Evolutionary conservation across 2,888 invertebrate species (phyloP), one percentile per base, ranked within the genome.

Genomic region (Platypus cylindrus): DNA sequence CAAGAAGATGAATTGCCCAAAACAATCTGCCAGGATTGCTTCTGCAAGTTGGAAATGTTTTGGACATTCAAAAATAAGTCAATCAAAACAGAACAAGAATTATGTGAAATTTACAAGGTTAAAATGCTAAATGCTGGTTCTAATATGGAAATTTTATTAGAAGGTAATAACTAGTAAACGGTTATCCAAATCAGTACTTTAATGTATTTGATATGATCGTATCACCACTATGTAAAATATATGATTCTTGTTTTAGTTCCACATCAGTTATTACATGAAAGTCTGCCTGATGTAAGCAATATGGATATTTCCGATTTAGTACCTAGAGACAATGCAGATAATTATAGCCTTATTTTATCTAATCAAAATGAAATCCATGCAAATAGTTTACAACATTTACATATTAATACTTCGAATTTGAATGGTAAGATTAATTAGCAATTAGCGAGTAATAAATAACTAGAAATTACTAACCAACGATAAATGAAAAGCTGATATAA

Each of bases 21-120:
- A 59, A 65, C 70, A 51, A 63, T 73, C 3, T 73, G 72, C 45
- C 65, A 67, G 42, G 64, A 66, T 29, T 72, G 72, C 47, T 58
- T 68, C 8, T 70, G 64, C 42, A 72, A 72, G 48, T 48, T 73
- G 33, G 71, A 73, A 43, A 55, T 68, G 31, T 55, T 71, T 34
- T 67, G 63, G 46, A 69, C 71, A 33, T 72, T 73, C 50, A 62
- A 68, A 35, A 68, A 70, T 45, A 65, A 68, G 45, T 64, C 67
- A 44, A 46, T 68, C 16, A 63, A 66, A 37, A 70, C 72, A 0
- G 71, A 72, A 51, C 60, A 55, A 34, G 55, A 69, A 43, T 60
- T 72, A 32, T 53, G 59, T 28, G 58, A 57, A 33, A 37, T 63
- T 35, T 53, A 56, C 28, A 63, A 59, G 43, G 55, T 55, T 47